Percentiles rank a stretch among this genome's conserved stretches.
phyloP scores from a whole-genome alignment of 2,113 vertebrate genomes.

The Procavia capensis region DNA sequence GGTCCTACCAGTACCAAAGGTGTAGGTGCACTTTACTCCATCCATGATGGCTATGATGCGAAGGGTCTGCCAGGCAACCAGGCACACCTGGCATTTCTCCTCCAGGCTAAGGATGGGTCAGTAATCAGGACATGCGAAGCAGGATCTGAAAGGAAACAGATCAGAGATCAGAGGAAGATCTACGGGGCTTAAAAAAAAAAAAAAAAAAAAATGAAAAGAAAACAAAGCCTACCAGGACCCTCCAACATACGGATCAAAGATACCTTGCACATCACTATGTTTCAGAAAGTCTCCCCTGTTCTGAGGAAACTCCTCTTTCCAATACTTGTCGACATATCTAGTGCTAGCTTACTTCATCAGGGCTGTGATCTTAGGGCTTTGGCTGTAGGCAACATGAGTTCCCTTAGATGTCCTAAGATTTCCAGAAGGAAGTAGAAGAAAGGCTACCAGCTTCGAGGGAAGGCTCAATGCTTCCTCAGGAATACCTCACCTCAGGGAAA shows the following conservation, averaged over 20 bases:
- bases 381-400: conserved; percentile 86
- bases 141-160: not conserved
- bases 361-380: conserved; percentile 80
- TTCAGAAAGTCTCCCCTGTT: not conserved
- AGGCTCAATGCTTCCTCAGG: not conserved
- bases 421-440: conserved; percentile 83
- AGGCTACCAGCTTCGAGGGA: not conserved
- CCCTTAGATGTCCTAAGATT: conserved; percentile 83
- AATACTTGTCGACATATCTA: conserved; percentile 80
- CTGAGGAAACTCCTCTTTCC: not conserved
- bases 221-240: not conserved
- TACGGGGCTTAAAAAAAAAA: not conserved
- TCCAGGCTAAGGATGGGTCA: conserved; percentile 80
- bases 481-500: too few relatives aligned
- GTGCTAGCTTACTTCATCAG: conserved; percentile 87
- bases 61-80: conserved; percentile 89
- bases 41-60: conserved; percentile 88
- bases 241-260: not conserved
- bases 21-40: conserved; percentile 89
- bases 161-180: not conserved
- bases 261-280: not conserved
- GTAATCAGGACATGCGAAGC: not conserved
- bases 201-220: not conserved
- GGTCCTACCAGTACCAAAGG: conserved; percentile 88
- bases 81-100: conserved; percentile 84